These are phyloP conservation scores for Cryptocephalus moraei DNA, from an alignment of 2,888 invertebrate species.

Conservation along the genomic window DNA sequence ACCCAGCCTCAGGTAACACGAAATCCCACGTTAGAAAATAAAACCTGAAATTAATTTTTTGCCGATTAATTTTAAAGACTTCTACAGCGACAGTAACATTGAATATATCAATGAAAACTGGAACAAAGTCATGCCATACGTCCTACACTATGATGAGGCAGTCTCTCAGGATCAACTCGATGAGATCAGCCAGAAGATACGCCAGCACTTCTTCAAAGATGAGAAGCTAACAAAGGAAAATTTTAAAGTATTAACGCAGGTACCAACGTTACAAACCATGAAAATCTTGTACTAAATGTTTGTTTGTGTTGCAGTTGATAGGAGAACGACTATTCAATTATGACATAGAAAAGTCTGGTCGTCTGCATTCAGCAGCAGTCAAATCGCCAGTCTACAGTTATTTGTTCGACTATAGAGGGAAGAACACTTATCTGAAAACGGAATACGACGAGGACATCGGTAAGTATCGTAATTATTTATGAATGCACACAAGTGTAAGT, in stretches of 20 bases:
- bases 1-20: constrained; percentile 1
- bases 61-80: constrained; percentile 22
- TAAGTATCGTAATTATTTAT: neutral
- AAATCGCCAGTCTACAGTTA: constrained; percentile 54
- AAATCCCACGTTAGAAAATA: no score
- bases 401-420: constrained; percentile 51
- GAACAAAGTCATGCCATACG: constrained; percentile 31
- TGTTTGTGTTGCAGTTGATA: constrained; percentile 33
- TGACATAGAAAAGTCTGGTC: constrained; percentile 50
- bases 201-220: constrained; percentile 29
- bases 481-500: no score
- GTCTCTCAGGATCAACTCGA: constrained; percentile 18
- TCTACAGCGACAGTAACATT: constrained; percentile 23
- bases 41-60: no score
- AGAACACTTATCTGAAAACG: constrained; percentile 38
- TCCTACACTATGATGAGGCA: constrained; percentile 35
- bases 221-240: constrained; percentile 24
- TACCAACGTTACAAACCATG: neutral
- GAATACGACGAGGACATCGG: constrained; percentile 1
- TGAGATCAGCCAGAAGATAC: constrained; percentile 26
- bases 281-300: no score
- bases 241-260: constrained; percentile 17
- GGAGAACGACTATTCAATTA: constrained; percentile 54
- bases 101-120: constrained; percentile 29
- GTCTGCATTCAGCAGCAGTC: constrained; percentile 45